Conservation (phyloP, 2,888 invertebrate species). For the Polietes domitor region DNA sequence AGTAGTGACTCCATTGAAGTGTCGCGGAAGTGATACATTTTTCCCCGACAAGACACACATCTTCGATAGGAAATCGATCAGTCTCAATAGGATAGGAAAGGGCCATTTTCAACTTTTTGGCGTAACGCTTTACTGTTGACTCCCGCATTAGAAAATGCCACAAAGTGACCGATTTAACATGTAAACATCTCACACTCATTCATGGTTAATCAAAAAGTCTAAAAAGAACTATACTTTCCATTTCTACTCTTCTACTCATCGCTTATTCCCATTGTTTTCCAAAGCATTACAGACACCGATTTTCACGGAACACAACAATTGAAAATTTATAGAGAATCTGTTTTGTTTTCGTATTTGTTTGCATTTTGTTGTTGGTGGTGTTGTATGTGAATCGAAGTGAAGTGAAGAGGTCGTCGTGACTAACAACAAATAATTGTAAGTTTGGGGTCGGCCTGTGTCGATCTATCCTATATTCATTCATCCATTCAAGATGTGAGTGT, state of each 20-base stretch:
- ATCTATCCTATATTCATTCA: not conserved
- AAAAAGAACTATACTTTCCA: not conserved
- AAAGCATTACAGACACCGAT: not conserved
- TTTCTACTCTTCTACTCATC: too few relatives aligned
- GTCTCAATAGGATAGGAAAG: too few relatives aligned
- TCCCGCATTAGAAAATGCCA: not conserved
- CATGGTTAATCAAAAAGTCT: not conserved
- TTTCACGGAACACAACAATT: not conserved
- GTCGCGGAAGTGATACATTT: too few relatives aligned
- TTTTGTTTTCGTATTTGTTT: not conserved
- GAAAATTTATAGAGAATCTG: not conserved
- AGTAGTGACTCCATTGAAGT: too few relatives aligned
- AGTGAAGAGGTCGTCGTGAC: conserved; percentile 5
- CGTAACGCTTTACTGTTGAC: too few relatives aligned
- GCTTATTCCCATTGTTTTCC: too few relatives aligned
- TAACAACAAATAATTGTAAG: not conserved
- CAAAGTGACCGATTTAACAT: not conserved
- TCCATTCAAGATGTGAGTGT: not conserved
- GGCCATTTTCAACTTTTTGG: too few relatives aligned
- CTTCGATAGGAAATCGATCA: too few relatives aligned
- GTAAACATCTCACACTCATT: not conserved
- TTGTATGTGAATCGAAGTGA: not conserved
- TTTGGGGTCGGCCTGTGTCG: not conserved
- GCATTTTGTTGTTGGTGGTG: too few relatives aligned
- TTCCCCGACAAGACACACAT: too few relatives aligned